Percentiles rank a stretch among this genome's conserved stretches.
These are phyloP conservation scores for Tribolium madens DNA, from an alignment of 1,140 invertebrate genomes.

Conservation along the genomic window DNA sequence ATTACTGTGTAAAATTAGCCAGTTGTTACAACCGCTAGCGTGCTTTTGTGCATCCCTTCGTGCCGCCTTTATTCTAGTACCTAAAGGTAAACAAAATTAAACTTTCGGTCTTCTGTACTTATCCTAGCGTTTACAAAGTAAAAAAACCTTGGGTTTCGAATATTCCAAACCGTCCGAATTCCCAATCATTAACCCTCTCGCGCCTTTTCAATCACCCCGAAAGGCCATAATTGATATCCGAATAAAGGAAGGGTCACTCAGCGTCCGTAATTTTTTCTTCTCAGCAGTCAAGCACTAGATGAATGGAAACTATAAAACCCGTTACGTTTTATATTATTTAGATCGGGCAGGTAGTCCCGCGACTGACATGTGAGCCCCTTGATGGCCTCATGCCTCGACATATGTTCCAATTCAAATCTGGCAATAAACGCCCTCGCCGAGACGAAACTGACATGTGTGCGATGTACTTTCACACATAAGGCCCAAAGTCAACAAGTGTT, in stretches of 20 bases:
- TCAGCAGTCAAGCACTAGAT: conserved; percentile 43
- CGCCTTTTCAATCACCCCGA: conserved; percentile 14
- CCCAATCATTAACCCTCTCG: not conserved
- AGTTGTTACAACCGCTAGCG: not conserved
- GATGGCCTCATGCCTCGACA: conserved; percentile 42
- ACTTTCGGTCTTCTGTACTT: not conserved
- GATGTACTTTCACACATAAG: conserved; percentile 14
- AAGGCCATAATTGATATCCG: conserved; percentile 35
- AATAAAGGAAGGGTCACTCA: conserved; percentile 43
- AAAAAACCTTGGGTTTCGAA: no score
- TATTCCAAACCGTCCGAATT: not conserved
- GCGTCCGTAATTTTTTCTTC: conserved; percentile 44
- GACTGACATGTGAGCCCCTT: conserved; percentile 45
- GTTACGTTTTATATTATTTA: conserved; percentile 48
- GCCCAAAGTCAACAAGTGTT: conserved; percentile 11
- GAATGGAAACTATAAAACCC: conserved; percentile 51
- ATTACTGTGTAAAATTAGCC: not conserved
- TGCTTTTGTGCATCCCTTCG: not conserved
- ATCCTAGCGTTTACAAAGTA: no score
- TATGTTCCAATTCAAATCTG: conserved; percentile 50
- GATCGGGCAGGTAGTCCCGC: conserved; percentile 46
- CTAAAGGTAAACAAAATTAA: not conserved
- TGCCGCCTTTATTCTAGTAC: not conserved
- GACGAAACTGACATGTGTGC: conserved; percentile 7
- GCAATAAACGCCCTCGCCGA: conserved; percentile 38